Base-by-base conservation (phyloP, 2,888 invertebrate genomes). In the Caenorhabditis parvicauda region DNA sequence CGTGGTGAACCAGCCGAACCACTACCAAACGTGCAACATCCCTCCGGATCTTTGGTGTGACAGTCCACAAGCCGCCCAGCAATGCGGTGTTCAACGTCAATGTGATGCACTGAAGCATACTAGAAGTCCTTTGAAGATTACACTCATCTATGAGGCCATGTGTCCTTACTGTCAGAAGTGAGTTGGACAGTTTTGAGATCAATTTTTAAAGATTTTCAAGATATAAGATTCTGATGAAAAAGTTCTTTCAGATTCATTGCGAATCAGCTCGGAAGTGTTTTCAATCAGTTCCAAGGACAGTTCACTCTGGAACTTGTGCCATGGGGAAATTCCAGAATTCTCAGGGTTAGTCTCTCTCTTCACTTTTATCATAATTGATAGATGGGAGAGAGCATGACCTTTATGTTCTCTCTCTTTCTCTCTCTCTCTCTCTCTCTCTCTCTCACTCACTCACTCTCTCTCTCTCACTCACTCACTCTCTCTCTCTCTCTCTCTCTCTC, bases 141-240 rank as follows among this genome's bases (percentile, higher is more conserved):
- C 79, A 3, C 54, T 79, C 43, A 75, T 79, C 59, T 79, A 72
- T 53, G 79, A 79, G 45, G 79, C 79, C 9, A 53, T 79, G 24
- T 79, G 79, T 41, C 79, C 79, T 1, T 79, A 74, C 55, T 79
- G 79, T 53, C 79, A 79, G 43, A 67, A 70, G 70, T 73, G 37
- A 44, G 60, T 38, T 9, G 14, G 21, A 22, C 43, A 3, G 19
- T 3, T 1, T 14, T 19, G 14, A 4, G 24, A 3, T 14, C 25
- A 43, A 43, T 46, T 27, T 17, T 5, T 38, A 3, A 19, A 38
- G 19, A 38, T 38, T 5, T 7, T 37, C 7, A 41, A 41, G 7
- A 39, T 38, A 35, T 27, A 42, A 29, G 29, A 2, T 32, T 32
- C 38, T 25, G 25, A 1, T 17, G 21, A 45, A 27, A 3, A 21